These are phyloP conservation scores for Octodonta nipae DNA, from an alignment of 2,888 invertebrate species.

Conservation along the genomic window DNA sequence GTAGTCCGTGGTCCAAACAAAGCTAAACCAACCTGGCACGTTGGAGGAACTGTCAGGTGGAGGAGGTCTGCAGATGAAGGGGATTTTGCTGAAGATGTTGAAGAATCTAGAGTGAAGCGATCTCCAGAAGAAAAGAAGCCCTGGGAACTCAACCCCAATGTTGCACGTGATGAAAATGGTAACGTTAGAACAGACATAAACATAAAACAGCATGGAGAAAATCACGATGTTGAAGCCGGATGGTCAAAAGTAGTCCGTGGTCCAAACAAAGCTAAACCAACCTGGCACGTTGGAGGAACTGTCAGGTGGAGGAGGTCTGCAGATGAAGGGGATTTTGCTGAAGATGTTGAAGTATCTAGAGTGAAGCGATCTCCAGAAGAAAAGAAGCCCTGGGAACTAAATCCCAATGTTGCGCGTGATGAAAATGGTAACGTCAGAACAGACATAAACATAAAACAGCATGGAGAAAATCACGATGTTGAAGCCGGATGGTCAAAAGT, in stretches of 20 bases:
- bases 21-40: too few relatives aligned
- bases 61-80: too few relatives aligned
- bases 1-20: too few relatives aligned
- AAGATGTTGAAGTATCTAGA: background rate
- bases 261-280: slow-evolving; percentile 12
- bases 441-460: slow-evolving; percentile 8
- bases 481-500: slow-evolving; percentile 13
- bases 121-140: too few relatives aligned
- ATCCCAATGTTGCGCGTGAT: slow-evolving; percentile 8
- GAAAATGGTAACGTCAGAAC: slow-evolving; percentile 11
- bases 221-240: slow-evolving; percentile 11
- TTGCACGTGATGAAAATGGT: slow-evolving; percentile 9
- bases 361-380: background rate
- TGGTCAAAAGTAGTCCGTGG: slow-evolving; percentile 14
- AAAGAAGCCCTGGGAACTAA: slow-evolving; percentile 8
- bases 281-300: slow-evolving; percentile 12
- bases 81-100: too few relatives aligned
- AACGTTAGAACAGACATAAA: slow-evolving; percentile 10
- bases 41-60: too few relatives aligned
- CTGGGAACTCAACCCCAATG: slow-evolving; percentile 11
- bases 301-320: slow-evolving; percentile 7
- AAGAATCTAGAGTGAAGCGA: too few relatives aligned
- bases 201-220: slow-evolving; percentile 9
- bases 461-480: slow-evolving; percentile 11
- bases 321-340: background rate